Base-by-base conservation (phyloP, 2,888 invertebrate genomes). In the Lepeophtheirus nordmannii region DNA sequence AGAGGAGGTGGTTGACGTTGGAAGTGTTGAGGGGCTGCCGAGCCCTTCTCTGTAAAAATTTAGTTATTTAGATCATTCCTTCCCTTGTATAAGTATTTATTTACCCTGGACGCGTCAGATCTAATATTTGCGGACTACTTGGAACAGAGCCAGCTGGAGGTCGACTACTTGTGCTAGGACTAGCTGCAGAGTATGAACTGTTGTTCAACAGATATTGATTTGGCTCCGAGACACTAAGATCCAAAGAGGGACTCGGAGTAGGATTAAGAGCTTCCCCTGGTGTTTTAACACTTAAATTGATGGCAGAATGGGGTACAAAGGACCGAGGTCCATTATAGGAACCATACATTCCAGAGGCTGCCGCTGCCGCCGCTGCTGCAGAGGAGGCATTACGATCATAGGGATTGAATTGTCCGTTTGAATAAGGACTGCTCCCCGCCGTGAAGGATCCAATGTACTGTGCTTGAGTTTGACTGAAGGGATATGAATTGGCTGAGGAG, bases 271-370 rank as follows among this genome's bases (percentile, higher is more conserved):
- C 53, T 17, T 46, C 53, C 37, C 38, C 63, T 53, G 63, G 63
- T 10, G 56, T 63, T 40, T 66, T 66, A 14, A 66, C 67, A 10
- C 67, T 61, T 7, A 61, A 57, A 57, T 61, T 58, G 61, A 62
- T 61, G 23, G 61, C 57, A 41, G 66, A 59, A 41, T 59, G 66
- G 17, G 66, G 66, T 40, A 68, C 58, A 67, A 67, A 22, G 39
- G 62, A 59, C 12, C 56, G n/a, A 1, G 60, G 66, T 59, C 57
- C 56, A 22, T 38, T 53, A 56, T 63, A 63, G 30, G 22, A 12
- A 17, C 37, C 17, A 53, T 63, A 63, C 63, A 63, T 63, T 22
- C 58, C 30, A 30, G 23, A 60, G 57, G 11, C 11, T 11, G 57
- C 20, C 23, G 11, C 11, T 11, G 57, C 20, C 23, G 14, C 23